phyloP scores from a whole-genome alignment of 2,888 invertebrate genomes.

The Nomada ferruginata region DNA sequence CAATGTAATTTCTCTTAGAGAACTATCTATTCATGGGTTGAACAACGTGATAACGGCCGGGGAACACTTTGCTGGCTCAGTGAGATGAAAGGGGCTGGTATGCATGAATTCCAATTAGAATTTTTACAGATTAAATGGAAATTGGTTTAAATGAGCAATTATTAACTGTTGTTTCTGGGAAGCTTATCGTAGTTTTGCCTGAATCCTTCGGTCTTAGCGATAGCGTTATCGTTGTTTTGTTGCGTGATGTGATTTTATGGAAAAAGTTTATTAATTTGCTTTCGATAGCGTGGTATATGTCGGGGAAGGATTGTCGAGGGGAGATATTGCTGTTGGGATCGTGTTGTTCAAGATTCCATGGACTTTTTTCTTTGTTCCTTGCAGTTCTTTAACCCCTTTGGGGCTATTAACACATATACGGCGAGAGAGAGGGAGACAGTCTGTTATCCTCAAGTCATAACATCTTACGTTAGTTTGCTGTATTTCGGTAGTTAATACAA shows the following conservation, averaged over 20 bases:
- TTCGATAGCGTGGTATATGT: not conserved
- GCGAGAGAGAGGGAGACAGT: no score
- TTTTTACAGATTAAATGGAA: not conserved
- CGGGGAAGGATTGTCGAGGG: not conserved
- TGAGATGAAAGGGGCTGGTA: not conserved
- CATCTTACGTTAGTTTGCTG: no score
- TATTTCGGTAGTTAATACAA: not conserved
- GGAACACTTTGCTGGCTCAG: conserved; percentile 23
- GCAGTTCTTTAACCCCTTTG: not conserved
- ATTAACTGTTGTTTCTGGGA: not conserved
- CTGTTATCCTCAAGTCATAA: no score
- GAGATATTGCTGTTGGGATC: not conserved
- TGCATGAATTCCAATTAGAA: conserved; percentile 4
- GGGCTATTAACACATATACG: not conserved
- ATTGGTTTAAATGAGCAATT: not conserved
- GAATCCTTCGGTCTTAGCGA: not conserved
- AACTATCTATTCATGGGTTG: conserved; percentile 48
- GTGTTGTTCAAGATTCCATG: not conserved
- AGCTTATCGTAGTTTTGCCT: not conserved
- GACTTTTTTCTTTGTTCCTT: not conserved
- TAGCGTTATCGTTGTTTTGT: not conserved
- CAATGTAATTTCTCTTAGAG: conserved; percentile 43
- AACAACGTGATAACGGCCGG: conserved; percentile 24
- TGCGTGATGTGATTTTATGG: not conserved
- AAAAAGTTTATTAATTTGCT: conserved; percentile 2